Conservation (phyloP, 2,113 vertebrate genomes). For the Rhadina sibilatrix region DNA sequence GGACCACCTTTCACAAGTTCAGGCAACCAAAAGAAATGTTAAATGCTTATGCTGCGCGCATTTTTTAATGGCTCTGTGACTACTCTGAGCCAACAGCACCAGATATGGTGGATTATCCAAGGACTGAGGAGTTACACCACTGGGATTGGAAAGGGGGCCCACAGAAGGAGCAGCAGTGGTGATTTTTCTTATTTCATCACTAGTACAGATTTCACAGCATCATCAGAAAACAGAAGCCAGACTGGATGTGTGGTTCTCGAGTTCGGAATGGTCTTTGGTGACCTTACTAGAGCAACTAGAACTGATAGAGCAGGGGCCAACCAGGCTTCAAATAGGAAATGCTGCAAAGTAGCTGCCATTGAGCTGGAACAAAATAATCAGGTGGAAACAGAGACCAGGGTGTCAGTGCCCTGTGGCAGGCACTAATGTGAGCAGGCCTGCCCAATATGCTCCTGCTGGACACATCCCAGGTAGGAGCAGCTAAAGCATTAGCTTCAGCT, state of each 20-base stretch:
- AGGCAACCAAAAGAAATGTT: neutral
- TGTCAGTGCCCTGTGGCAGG: neutral
- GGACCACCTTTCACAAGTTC: neutral
- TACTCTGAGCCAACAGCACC: neutral
- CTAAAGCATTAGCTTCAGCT: neutral
- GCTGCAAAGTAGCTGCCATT: neutral
- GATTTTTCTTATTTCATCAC: neutral
- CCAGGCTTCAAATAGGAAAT: neutral
- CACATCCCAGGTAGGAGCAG: neutral
- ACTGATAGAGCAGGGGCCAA: neutral
- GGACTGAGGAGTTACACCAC: neutral
- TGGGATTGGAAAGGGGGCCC: neutral
- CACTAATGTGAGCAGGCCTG: neutral
- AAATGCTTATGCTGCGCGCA: neutral
- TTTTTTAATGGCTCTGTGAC: neutral
- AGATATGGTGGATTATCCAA: neutral
- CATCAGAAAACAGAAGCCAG: neutral
- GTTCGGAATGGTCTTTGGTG: neutral
- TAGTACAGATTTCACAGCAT: accelerated
- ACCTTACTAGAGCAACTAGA: neutral
- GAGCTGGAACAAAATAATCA: neutral
- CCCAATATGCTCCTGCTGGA: neutral
- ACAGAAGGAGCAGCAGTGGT: neutral
- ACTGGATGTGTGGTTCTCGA: neutral
- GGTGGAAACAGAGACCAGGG: neutral